Evolutionary conservation across 2,113 vertebrate species (phyloP), one percentile per base, ranked within the genome.

Genomic region (Agapornis roseicollis): DNA sequence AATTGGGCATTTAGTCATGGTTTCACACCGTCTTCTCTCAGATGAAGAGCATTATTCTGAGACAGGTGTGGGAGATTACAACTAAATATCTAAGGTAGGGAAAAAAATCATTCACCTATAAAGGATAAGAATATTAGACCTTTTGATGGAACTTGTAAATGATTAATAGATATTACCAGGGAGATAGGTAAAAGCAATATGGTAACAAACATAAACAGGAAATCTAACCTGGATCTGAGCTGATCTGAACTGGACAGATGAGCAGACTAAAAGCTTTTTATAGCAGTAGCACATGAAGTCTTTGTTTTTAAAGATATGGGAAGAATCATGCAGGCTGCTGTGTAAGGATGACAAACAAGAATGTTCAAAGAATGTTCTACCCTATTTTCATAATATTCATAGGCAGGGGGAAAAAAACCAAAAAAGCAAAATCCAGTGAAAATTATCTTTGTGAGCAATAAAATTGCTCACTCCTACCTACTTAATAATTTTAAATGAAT

Each of bases 341-440:
- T 69, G 11, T 23, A 64, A 82, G 31, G 8, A 7, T 3, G 2
- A 28, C 13, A 56, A 72, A 79, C 17, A 69, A 55, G 13, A 39
- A 52, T 16, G 1, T 47, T 70, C 31, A 35, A 80, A 76, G 18
- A 85, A 31, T 6, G 10, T 14, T 2, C 3, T 61, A 37, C 8
- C 2, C 3, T 58, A 10, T 46, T 85, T 50, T 49, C 16, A 79
- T 11, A 6, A 28, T 74, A 68, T 35, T 42, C 19, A 39, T 37
- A 33, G 10, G 13, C 25, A 49, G 19, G 13, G 2, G 2, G 11
- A 2, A 4, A 68, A n/a, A 63, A 83, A 53, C 0, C 6, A 83
- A 83, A 76, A 77, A 83, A 53, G 0, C 6, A 83, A 83, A 76
- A 77, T 80, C 24, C 44, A 52, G 7, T 35, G 17, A 81, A 61